A percentile compares a stretch with the other conserved stretches of the same genome.
These are phyloP conservation scores for Fabriciana adippe DNA, from an alignment of 2,888 invertebrate genomes.

Conservation along the genomic window DNA sequence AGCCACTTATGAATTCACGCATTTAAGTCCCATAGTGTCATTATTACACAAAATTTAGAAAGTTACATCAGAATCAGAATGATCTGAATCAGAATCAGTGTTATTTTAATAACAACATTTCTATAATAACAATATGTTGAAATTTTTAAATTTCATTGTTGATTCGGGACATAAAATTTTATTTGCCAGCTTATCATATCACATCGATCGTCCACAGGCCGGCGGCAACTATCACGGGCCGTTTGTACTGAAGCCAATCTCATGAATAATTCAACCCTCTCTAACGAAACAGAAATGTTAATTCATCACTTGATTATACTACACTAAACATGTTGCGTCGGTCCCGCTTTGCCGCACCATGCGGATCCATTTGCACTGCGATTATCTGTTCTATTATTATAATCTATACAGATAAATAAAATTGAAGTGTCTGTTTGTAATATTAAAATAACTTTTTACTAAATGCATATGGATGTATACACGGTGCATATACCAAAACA, in stretches of 20 bases:
- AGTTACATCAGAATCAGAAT: too few species aligned
- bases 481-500: too few species aligned
- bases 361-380: constrained; percentile 28
- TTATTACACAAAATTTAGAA: too few species aligned
- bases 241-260: constrained; percentile 34
- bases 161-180: background rate
- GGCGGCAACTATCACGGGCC: constrained; percentile 20
- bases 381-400: constrained; percentile 21
- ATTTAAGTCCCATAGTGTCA: too few species aligned
- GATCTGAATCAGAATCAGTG: too few species aligned
- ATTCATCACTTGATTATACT: constrained; percentile 43
- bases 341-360: constrained; percentile 26
- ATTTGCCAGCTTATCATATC: background rate
- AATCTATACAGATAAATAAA: too few species aligned
- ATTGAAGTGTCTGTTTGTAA: too few species aligned
- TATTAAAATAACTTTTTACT: too few species aligned
- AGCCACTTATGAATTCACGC: too few species aligned
- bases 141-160: background rate
- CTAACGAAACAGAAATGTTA: constrained; percentile 41
- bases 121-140: too few species aligned
- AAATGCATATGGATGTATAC: too few species aligned
- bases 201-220: constrained; percentile 17
- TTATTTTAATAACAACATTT: too few species aligned
- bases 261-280: constrained; percentile 41
- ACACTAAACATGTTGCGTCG: constrained; percentile 35